Base-by-base conservation (phyloP, 2,113 vertebrate species). In the Corydoras maculifer region DNA sequence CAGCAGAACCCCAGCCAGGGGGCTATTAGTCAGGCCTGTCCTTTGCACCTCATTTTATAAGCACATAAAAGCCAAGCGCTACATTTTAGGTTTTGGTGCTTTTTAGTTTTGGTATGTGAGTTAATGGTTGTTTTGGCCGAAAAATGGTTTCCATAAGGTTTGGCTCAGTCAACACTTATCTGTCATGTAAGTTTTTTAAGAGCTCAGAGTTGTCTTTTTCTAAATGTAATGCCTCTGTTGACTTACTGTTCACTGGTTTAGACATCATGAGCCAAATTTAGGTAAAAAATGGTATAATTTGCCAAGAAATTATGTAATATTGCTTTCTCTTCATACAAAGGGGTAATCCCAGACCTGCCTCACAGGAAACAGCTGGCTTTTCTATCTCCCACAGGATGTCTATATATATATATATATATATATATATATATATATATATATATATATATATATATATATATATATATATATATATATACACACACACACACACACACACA, bases 331-430 rank as follows among this genome's bases (percentile, higher is more conserved):
- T 55, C 3, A 48, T 31, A 30, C 53, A 58, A 59, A 63, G 55
- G 43, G 31, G 4, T 29, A 29, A 1, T 48, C 51, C 14, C 65
- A 48, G 54, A 15, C 25, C 15, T 32, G 53, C 35, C 43, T 53
- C 54, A 68, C 75, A 76, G 80, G 75, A 79, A 79, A 71, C 67
- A 31, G n/a, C 15, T 64, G n/a, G 49, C 15, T 65, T 2, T 58
- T 58, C 59, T 58, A 72, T 62, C 32, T 13, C 77, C n/a, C 57
- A 83, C 80, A 85, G 84, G 86, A 89, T 85, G 76, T 85, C 84
- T 70, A 2, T 53, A 53, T 8, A 53, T 14, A n/a, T n/a, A n/a
- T n/a, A n/a, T n/a, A n/a, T n/a, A n/a, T n/a, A n/a, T n/a, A n/a
- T n/a, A n/a, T n/a, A n/a, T n/a, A n/a, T n/a, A n/a, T n/a, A n/a